Evolutionary conservation across 1,140 invertebrate genomes (phyloP), one percentile per base, ranked within the genome.

Genomic region (Coelopa frigida): DNA sequence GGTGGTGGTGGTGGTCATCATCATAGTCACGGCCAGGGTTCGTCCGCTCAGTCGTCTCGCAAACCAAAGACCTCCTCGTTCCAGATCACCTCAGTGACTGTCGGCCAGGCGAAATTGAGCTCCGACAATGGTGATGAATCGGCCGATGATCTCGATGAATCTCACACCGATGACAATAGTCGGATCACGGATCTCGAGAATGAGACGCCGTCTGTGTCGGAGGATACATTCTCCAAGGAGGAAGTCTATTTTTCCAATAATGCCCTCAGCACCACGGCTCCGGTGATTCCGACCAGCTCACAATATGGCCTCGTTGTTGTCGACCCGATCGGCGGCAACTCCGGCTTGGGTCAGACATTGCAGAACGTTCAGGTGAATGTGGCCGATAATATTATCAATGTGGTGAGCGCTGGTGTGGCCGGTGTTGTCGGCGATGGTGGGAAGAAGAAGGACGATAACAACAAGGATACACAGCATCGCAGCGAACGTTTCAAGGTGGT

Each of bases 401-500:
- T 80, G 29, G 82, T 78, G 53, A 75, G 75, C 56, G 74, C 75
- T 57, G 70, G 71, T 4, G 59, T 62, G 8, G 59, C 57, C 26
- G 52, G 62, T 26, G 47, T 32, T n/a, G n/a, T n/a, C n/a, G 41
- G 26, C 11, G 32, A 23, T 43, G 76, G 75, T 51, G 72, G 75
- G 41, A 74, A 74, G 41, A 83, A 84, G 67, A 75, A 76, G 44
- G 78, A 79, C 50, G 70, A 72, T 3, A 81, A 81, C 57, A 75
- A 82, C 62, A 77, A 83, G 61, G 81, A 83, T 54, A 78, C 83
- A 46, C 81, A 85, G 57, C 80, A 83, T 57, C 79, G 84, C 56
- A 88, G 87, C 70, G 85, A 89, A 68, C 75, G 91, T 50, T 97
- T 97, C 70, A 93, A 93, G 77, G 91, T 96, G 54, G 92, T 97